Percentiles rank a stretch among this genome's conserved stretches.
Evolutionary conservation across 2,113 vertebrate species (phyloP).

Genomic region (Ranitomeya imitator): DNA sequence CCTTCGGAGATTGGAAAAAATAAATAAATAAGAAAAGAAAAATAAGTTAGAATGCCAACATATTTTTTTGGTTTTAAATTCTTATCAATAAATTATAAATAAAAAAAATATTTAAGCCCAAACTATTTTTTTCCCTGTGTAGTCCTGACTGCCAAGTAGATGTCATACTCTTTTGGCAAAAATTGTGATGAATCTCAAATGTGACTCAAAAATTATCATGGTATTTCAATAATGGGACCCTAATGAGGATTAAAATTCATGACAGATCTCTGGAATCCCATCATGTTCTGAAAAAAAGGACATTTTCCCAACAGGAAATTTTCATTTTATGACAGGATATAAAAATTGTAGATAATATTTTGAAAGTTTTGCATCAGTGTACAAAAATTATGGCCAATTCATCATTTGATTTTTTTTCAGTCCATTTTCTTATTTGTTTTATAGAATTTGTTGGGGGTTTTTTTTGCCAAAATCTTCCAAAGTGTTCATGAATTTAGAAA

Average conservation of each 20-base stretch:
- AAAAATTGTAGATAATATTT: not conserved
- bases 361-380: not conserved
- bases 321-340: not conserved
- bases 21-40: not conserved
- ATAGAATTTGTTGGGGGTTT: too few relatives aligned
- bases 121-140: not conserved
- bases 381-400: not conserved
- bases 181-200: slow-evolving; percentile 9
- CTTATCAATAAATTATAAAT: not conserved
- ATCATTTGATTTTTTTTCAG: not conserved
- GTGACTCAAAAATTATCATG: slow-evolving; percentile 23
- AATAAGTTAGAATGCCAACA: not conserved
- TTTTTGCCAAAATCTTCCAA: too few relatives aligned
- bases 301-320: not conserved
- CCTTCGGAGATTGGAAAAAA: not conserved
- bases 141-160: not conserved
- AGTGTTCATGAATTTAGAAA: too few relatives aligned
- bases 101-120: not conserved
- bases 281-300: not conserved
- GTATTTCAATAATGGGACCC: slow-evolving; percentile 7
- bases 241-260: slow-evolving; percentile 6
- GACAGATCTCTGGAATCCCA: not conserved
- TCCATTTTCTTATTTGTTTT: not conserved
- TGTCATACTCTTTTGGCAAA: slow-evolving; percentile 3
- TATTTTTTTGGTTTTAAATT: not conserved